These are phyloP conservation scores for Torymus texanus DNA, from an alignment of 2,888 invertebrate genomes.

Conservation along the genomic window DNA sequence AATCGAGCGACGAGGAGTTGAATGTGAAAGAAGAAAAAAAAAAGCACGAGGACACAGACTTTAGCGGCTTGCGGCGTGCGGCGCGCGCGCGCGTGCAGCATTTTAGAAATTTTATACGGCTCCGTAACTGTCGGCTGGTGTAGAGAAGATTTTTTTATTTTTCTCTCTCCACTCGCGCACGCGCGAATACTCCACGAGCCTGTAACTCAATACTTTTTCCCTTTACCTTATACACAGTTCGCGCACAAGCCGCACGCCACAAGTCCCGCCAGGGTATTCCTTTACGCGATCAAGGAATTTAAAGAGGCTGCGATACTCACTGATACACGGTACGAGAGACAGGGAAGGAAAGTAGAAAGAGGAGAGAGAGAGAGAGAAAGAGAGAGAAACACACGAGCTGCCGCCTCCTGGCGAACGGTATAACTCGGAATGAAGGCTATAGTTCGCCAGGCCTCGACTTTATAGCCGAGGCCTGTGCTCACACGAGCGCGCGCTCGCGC, in stretches of 20 bases:
- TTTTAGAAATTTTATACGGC: slow-evolving; percentile 38
- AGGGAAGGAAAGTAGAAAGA: not conserved
- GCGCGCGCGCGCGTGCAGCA: not conserved
- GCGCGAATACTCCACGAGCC: not conserved
- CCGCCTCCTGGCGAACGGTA: slow-evolving; percentile 65
- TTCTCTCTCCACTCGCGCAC: not conserved
- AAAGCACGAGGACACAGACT: not conserved
- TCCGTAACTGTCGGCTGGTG: slow-evolving; percentile 8
- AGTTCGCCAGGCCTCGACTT: slow-evolving; percentile 60
- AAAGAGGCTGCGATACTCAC: slow-evolving; percentile 52
- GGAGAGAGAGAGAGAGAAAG: slow-evolving; percentile 1
- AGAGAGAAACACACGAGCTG: slow-evolving; percentile 2
- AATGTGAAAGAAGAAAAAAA: not conserved
- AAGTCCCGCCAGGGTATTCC: slow-evolving; percentile 16
- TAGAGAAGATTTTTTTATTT: not conserved
- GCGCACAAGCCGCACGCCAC: not conserved
- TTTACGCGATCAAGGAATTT: slow-evolving; percentile 49
- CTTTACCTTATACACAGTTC: not conserved
- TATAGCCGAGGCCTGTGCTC: slow-evolving; percentile 45
- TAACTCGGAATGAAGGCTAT: slow-evolving; percentile 67
- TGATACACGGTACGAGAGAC: slow-evolving; percentile 39
- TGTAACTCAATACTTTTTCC: slow-evolving; percentile 51
- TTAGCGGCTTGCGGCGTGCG: not conserved
- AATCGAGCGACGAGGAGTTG: too few species aligned
- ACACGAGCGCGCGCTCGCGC: not conserved